These are phyloP conservation scores for Drosophila melanosoma DNA, from an alignment of 2,888 invertebrate genomes.

Conservation along the genomic window DNA sequence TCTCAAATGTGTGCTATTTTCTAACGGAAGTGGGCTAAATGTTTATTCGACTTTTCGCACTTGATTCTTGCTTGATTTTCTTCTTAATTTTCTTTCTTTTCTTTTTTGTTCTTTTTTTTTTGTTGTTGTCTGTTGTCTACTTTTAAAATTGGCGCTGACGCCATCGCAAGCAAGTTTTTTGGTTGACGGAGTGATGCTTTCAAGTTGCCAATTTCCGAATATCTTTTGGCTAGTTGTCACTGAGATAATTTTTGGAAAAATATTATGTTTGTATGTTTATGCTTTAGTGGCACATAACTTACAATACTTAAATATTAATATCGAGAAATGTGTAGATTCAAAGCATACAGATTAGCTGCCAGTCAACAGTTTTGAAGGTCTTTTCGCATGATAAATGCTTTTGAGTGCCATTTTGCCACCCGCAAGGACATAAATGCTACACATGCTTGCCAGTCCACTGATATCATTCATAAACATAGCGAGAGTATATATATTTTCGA, in stretches of 20 bases:
- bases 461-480: constrained; percentile 62
- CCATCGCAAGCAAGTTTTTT: constrained; percentile 51
- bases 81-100: neutral
- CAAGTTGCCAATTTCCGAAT: constrained; percentile 47
- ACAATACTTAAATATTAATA: constrained; percentile 51
- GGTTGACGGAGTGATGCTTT: constrained; percentile 29
- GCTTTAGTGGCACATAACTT: constrained; percentile 52
- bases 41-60: constrained; percentile 57
- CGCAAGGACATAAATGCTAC: constrained; percentile 48
- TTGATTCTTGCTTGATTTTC: constrained; percentile 41
- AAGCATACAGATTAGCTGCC: constrained; percentile 58
- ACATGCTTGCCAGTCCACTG: constrained; percentile 25
- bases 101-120: constrained; percentile 24
- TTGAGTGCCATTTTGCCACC: constrained; percentile 8
- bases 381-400: constrained; percentile 29
- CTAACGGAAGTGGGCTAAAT: constrained; percentile 73
- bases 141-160: constrained; percentile 80
- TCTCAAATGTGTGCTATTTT: constrained; percentile 52
- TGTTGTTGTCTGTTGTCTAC: constrained; percentile 11
- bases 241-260: constrained; percentile 32
- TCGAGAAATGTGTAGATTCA: constrained; percentile 30
- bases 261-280: constrained; percentile 22
- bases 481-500: neutral
- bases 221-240: constrained; percentile 59
- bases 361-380: constrained; percentile 56